Evolutionary conservation across 2,888 invertebrate species (phyloP), one percentile per base, ranked within the genome.

Genomic region (Colletes collaris): DNA sequence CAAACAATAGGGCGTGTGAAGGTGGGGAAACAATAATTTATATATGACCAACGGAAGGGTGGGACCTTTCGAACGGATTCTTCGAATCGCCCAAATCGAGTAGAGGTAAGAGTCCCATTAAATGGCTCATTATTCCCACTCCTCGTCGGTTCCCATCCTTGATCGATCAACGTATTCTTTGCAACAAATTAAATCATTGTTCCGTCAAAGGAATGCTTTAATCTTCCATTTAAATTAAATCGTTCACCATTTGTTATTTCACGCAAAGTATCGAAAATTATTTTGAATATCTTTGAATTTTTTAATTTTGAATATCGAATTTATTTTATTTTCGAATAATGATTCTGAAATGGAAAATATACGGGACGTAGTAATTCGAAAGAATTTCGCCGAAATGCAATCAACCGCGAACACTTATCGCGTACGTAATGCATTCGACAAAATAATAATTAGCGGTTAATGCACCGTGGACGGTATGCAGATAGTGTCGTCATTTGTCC

Each of bases 381-480:
- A 11, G 4, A 52, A 52, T 58, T 53, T 64, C 52, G 49, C 10
- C 37, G 68, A 49, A 59, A 53, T 27, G 62, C 78, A 78, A 70
- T 67, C 66, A 73, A 55, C 49, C 70, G 44, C 35, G 63, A 62
- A 67, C 44, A 52, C 27, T 44, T 78, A 53, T 49, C 58, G 73
- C 60, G 19, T 56, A 16, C n/a, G 13, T 11, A 64, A 13, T 52
- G 49, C n/a, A 13, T 53, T 56, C 53, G 8, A 27, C 1, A 11
- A 49, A 52, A 64, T 40, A 67, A 79, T 63, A 71, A 79, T 84
- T 83, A 73, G 62, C 44, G 74, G 67, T 79, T 77, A 81, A 84
- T 69, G 75, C 68, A 59, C 52, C 81, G 68, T 78, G 68, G 70
- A 71, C 58, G 11, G 44, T n/a, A 46, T 19, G 49, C 56, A 44